A percentile compares a stretch with the other conserved stretches of the same genome.
Conservation (phyloP, 2,888 invertebrate genomes). For the Gnatocerus cornutus region DNA sequence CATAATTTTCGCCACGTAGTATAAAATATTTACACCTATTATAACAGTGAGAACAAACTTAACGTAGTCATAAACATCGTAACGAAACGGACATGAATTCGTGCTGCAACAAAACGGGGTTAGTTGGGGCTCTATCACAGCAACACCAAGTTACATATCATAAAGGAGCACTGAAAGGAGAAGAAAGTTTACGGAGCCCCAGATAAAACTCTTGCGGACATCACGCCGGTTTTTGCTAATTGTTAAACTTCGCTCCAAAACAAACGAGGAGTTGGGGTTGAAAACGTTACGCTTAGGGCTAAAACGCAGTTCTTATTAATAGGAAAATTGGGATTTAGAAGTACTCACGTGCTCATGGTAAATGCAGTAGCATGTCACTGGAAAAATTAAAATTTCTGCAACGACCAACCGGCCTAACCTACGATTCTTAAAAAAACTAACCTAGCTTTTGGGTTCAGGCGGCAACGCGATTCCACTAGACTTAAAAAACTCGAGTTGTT, state of each 20-base stretch:
- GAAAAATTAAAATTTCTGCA: too few species aligned
- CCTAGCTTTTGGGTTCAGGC: not conserved
- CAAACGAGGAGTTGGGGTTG: constrained; percentile 62
- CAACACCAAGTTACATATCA: constrained; percentile 81
- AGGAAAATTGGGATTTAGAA: not conserved
- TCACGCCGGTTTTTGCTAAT: constrained; percentile 73
- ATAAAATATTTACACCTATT: constrained; percentile 72
- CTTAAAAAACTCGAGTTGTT: too few species aligned
- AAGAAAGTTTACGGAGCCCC: constrained; percentile 75
- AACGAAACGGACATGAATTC: constrained; percentile 71
- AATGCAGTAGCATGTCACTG: too few species aligned
- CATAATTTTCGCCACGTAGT: constrained; percentile 73
- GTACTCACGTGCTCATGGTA: not conserved
- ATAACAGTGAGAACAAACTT: constrained; percentile 71
- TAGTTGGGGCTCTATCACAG: not conserved
- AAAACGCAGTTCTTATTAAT: constrained; percentile 5
- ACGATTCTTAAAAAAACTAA: not conserved
- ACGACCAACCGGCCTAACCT: too few species aligned
- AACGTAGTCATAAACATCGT: constrained; percentile 68
- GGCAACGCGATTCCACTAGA: too few species aligned
- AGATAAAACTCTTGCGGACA: constrained; percentile 74
- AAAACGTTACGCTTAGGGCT: constrained; percentile 50
- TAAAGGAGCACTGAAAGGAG: constrained; percentile 74
- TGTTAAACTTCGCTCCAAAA: constrained; percentile 74
- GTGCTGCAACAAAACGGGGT: constrained; percentile 57